Evolutionary conservation across 2,888 invertebrate genomes (phyloP).

Genomic region (Melieria picta): DNA sequence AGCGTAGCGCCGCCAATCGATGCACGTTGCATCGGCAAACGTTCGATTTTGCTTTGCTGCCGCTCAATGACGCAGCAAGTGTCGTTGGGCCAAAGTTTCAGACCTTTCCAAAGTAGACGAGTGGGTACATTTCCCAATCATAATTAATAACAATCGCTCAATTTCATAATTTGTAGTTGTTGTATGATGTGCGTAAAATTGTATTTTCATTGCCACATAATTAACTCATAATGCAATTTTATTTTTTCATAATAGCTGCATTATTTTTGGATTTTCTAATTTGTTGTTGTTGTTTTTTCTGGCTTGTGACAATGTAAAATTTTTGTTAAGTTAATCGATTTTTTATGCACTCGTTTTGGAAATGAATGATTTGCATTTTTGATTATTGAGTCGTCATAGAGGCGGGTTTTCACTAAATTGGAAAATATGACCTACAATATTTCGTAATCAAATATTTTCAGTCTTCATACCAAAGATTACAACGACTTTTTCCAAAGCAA

Average conservation of each 20-base stretch:
- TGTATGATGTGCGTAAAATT: constrained; percentile 33
- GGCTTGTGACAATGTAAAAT: constrained; percentile 20
- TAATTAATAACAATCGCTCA: constrained; percentile 35
- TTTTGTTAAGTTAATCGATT: constrained; percentile 20
- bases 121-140: constrained; percentile 8
- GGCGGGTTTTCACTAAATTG: background rate
- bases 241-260: constrained; percentile 14
- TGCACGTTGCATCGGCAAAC: background rate
- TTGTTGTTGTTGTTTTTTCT: background rate
- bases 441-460: background rate
- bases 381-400: background rate
- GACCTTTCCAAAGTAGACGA: background rate
- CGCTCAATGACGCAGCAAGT: constrained; percentile 26
- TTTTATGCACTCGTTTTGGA: constrained; percentile 2
- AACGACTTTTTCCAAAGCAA: no score
- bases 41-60: constrained; percentile 19
- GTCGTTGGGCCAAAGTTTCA: background rate
- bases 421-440: background rate
- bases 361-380: constrained; percentile 16
- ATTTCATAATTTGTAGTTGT: constrained; percentile 23
- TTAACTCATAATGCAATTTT: constrained; percentile 35
- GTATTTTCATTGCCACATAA: constrained; percentile 34
- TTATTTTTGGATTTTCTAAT: background rate
- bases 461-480: background rate
- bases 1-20: constrained; percentile 11